Evolutionary conservation across 2,888 invertebrate species (phyloP).

Genomic region (Epirrhoe tristata): DNA sequence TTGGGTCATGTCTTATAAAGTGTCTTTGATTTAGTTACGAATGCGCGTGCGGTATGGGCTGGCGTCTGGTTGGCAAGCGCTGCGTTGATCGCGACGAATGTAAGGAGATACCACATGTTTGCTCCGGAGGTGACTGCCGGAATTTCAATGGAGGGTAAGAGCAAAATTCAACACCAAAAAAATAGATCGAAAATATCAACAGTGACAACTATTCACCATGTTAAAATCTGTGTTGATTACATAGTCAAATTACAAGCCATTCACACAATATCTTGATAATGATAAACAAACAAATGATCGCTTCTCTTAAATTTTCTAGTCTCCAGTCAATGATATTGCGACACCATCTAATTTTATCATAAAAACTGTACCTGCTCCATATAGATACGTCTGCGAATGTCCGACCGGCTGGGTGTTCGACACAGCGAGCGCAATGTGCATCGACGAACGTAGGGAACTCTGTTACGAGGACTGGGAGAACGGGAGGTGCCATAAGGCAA

Average conservation of each 20-base stretch:
- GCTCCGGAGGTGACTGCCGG: conserved; percentile 92
- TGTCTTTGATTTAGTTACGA: conserved; percentile 61
- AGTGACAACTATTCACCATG: too few species aligned
- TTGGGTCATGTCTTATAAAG: conserved; percentile 14
- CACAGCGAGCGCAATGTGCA: conserved; percentile 88
- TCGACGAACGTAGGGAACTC: conserved; percentile 90
- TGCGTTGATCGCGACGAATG: conserved; percentile 93
- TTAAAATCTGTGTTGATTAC: too few species aligned
- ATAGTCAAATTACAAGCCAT: too few species aligned
- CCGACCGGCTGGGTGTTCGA: conserved; percentile 90
- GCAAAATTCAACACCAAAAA: too few species aligned
- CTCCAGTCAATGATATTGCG: too few species aligned
- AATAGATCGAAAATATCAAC: too few species aligned
- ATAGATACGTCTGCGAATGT: conserved; percentile 91
- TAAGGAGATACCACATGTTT: conserved; percentile 88
- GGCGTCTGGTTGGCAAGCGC: conserved; percentile 86
- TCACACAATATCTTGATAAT: too few species aligned
- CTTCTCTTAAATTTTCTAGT: too few species aligned
- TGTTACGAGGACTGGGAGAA: conserved; percentile 87
- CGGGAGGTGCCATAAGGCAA: conserved; percentile 73
- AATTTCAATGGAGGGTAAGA: conserved; percentile 91
- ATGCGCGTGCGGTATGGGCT: conserved; percentile 93
- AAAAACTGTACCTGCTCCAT: background rate
- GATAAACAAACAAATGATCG: too few species aligned
- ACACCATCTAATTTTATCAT: too few species aligned